Conservation (phyloP, 2,113 vertebrate genomes). For the Pitta sordida region DNA sequence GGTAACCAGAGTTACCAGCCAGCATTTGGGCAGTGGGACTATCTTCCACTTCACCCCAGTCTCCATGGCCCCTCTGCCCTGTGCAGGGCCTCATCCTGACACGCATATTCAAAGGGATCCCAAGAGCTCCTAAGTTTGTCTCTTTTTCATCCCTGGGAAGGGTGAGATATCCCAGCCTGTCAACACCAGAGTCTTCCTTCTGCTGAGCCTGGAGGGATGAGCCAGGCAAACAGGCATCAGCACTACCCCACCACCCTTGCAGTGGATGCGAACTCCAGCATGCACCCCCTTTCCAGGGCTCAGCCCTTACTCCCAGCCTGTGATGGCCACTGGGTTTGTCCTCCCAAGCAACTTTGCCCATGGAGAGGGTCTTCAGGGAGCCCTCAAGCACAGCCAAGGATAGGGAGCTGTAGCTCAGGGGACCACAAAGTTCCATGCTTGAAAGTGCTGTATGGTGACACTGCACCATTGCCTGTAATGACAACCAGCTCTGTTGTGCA, state of each 20-base stretch:
- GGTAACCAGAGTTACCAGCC: constrained; percentile 7
- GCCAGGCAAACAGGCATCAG: background rate
- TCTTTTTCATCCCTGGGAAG: accelerated
- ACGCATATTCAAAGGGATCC: background rate
- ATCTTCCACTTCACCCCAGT: background rate
- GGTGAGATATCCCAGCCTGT: background rate
- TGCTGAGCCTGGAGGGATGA: background rate
- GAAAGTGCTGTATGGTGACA: background rate
- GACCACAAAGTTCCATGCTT: background rate
- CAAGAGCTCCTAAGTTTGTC: background rate
- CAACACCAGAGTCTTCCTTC: background rate
- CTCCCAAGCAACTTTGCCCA: background rate
- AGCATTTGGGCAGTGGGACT: background rate
- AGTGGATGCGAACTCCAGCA: background rate
- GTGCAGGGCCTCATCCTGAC: background rate
- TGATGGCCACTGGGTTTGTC: background rate
- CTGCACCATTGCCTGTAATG: background rate
- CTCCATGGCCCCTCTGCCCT: background rate
- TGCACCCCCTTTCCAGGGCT: background rate
- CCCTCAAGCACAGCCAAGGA: accelerated
- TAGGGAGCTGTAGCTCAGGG: background rate
- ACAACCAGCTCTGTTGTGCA: background rate
- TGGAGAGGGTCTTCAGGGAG: background rate
- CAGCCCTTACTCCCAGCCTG: background rate
- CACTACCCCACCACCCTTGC: background rate